A percentile compares a stretch with the other conserved stretches of the same genome.
Evolutionary conservation across 2,888 invertebrate species (phyloP).

Genomic region (Beris chalybata): DNA sequence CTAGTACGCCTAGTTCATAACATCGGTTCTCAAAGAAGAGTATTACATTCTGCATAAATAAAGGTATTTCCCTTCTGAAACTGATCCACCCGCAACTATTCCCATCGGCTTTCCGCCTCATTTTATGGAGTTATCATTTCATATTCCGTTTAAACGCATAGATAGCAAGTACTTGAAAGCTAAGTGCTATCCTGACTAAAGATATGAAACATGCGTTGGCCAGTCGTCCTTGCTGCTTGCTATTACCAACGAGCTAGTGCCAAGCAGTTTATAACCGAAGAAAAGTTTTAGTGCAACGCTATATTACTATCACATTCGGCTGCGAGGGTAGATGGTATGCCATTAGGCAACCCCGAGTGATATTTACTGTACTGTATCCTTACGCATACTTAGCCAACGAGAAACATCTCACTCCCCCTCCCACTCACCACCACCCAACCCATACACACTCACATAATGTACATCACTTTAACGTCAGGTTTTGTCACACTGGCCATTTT

Average conservation of each 20-base stretch:
- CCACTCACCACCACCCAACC: too few species aligned
- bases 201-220: constrained; percentile 8
- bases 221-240: constrained; percentile 2
- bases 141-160: constrained; percentile 19
- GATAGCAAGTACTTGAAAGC: constrained; percentile 8
- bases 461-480: background rate
- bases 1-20: too few species aligned
- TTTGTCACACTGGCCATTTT: constrained; percentile 9
- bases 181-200: background rate
- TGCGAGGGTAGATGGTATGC: constrained; percentile 28
- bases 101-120: too few species aligned
- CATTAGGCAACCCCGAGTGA: constrained; percentile 36
- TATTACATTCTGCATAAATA: too few species aligned
- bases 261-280: constrained; percentile 10
- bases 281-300: constrained; percentile 18
- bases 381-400: too few species aligned
- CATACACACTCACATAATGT: background rate
- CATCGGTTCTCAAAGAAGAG: too few species aligned
- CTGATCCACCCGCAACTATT: too few species aligned
- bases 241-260: background rate
- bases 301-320: constrained; percentile 29
- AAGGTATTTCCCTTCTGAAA: too few species aligned
- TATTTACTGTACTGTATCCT: constrained; percentile 27
- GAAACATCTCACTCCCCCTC: too few species aligned
- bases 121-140: constrained; percentile 14